phyloP scores from a whole-genome alignment of 2,888 invertebrate species.

The Azorinus chamasolen region DNA sequence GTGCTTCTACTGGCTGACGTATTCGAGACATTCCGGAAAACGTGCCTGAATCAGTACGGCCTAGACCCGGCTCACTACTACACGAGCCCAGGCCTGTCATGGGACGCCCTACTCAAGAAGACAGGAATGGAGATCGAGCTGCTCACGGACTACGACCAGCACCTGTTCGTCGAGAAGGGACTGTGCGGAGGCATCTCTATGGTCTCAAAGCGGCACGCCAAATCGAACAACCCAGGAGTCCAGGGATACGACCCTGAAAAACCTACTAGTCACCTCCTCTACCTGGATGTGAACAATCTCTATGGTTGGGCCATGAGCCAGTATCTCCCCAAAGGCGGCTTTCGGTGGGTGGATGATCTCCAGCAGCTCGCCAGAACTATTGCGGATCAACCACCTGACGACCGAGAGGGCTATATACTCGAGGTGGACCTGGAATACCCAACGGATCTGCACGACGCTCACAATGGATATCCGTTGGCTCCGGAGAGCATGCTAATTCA shows the following conservation, averaged over 20 bases:
- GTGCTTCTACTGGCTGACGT: constrained; percentile 70
- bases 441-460: constrained; percentile 20
- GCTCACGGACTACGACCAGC: constrained; percentile 73
- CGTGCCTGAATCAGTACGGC: constrained; percentile 2
- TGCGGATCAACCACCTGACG: background rate
- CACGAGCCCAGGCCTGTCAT: too few species aligned
- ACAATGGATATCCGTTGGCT: constrained; percentile 28
- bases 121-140: constrained; percentile 71
- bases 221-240: constrained; percentile 27
- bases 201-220: too few species aligned
- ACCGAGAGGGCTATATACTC: constrained; percentile 12
- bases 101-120: too few species aligned
- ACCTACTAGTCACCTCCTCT: constrained; percentile 47
- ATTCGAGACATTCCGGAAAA: constrained; percentile 71
- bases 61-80: constrained; percentile 68
- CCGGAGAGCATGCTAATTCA: constrained; percentile 18
- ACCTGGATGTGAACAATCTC: constrained; percentile 63
- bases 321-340: constrained; percentile 72
- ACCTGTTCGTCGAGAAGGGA: constrained; percentile 65
- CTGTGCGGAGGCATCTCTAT: constrained; percentile 58
- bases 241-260: constrained; percentile 56
- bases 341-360: constrained; percentile 64
- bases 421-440: constrained; percentile 25
- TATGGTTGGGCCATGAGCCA: constrained; percentile 76
- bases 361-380: too few species aligned